Percentiles rank a stretch among this genome's conserved stretches.
Conservation (phyloP, 1,140 invertebrate genomes). For the Drosophila santomea region DNA sequence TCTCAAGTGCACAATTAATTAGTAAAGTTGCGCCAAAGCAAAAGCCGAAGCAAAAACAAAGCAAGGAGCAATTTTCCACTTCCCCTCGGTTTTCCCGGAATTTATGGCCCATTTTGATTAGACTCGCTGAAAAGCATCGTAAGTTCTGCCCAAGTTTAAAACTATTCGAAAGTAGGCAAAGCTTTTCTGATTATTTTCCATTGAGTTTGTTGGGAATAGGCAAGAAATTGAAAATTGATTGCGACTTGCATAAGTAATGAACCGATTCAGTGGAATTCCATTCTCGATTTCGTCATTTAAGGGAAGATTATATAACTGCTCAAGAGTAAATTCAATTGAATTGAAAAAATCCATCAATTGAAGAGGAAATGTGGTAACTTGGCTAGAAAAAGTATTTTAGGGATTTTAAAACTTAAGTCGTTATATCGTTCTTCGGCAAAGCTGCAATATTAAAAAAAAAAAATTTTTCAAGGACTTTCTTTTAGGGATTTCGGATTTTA, state of each 20-base stretch:
- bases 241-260: conserved; percentile 75
- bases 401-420: background rate
- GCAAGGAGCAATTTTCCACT: conserved; percentile 44
- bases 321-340: conserved; percentile 20
- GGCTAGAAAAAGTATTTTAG: background rate
- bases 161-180: conserved; percentile 56
- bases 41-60: conserved; percentile 25
- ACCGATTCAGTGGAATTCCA: conserved; percentile 35
- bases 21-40: conserved; percentile 65
- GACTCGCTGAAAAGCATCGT: conserved; percentile 33
- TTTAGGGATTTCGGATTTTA: too few species aligned
- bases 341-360: background rate
- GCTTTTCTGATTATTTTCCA: conserved; percentile 47
- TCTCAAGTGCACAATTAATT: conserved; percentile 83
- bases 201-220: conserved; percentile 17
- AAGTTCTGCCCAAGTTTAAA: conserved; percentile 30
- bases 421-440: background rate
- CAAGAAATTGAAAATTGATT: conserved; percentile 75
- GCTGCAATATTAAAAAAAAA: background rate
- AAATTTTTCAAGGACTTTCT: too few species aligned
- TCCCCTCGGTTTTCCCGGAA: conserved; percentile 23
- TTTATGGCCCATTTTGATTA: conserved; percentile 71
- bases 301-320: conserved; percentile 5
- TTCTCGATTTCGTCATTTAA: conserved; percentile 9
- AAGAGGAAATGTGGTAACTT: background rate